Percentiles rank a stretch among this genome's conserved stretches.
Conservation (phyloP, 2,797 vertebrate genomes). For the Helicolenus hilgendorfi region DNA sequence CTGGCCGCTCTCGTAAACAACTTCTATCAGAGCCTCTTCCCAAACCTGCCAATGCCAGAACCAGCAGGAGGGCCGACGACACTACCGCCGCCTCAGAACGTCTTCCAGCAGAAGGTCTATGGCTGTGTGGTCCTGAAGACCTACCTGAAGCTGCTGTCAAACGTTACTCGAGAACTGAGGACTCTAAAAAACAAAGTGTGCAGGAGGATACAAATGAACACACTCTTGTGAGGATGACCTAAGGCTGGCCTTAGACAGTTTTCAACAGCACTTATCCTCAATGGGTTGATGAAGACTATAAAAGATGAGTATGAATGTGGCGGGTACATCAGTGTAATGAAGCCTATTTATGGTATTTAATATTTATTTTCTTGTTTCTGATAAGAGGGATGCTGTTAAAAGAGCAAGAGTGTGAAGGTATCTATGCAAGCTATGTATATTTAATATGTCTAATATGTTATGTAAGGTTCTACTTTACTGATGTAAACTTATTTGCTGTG, state of each 20-base stretch:
- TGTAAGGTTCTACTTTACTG: constrained; percentile 18
- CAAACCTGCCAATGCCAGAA: constrained; percentile 83
- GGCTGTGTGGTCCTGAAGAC: constrained; percentile 89
- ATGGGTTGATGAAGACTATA: constrained; percentile 47
- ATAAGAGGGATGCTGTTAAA: constrained; percentile 12
- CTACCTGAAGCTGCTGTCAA: constrained; percentile 82
- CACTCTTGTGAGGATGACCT: constrained; percentile 32
- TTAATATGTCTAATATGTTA: constrained; percentile 55
- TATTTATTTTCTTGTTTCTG: constrained; percentile 84
- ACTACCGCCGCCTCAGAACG: constrained; percentile 84
- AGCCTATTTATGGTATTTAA: constrained; percentile 88
- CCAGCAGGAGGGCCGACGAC: constrained; percentile 74
- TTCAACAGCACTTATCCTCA: constrained; percentile 19
- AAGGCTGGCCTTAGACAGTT: constrained; percentile 37
- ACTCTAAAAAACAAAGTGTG: constrained; percentile 74
- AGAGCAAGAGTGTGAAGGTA: background rate
- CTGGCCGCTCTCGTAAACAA: constrained; percentile 54
- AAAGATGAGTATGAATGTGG: constrained; percentile 55
- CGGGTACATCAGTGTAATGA: constrained; percentile 59
- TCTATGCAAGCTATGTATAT: constrained; percentile 45
- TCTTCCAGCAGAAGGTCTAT: constrained; percentile 91
- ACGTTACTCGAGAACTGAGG: constrained; percentile 74
- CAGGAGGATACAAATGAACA: constrained; percentile 35
- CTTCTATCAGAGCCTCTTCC: constrained; percentile 83
- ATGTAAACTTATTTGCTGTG: constrained; percentile 49